Base-by-base conservation (phyloP, 2,113 vertebrate genomes). In the Petrocephalus microphthalmus region DNA sequence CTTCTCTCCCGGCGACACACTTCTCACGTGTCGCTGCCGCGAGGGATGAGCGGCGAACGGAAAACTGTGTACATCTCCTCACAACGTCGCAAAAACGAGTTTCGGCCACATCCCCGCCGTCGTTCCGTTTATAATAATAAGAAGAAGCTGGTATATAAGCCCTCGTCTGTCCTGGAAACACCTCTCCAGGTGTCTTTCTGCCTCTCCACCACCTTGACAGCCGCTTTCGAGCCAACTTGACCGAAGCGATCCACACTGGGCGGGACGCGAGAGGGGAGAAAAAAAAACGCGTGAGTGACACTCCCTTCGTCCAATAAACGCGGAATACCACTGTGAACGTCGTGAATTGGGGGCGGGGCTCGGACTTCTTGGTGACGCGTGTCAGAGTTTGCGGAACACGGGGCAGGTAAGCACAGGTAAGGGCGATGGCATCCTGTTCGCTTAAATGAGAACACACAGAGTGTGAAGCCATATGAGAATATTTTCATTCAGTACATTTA, bases 401-500 rank as follows among this genome's bases (percentile, higher is more conserved):
- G 8, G 84, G 20, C 84, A 85, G 84, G 51, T 85, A 29, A 52
- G 84, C 25, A 17, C 84, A 85, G 84, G 84, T 85, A 85, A 33
- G 51, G 33, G 25, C 1, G 5, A 19, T 0, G 15, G 84, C 0
- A 4, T 1, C 20, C 42, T 45, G 7, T 20, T 47, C n/a, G 11
- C 42, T 51, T 25, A 15, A n/a, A 49, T 13, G 20, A 51, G 20
- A 8, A 47, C 3, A 51, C 17, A 20, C 7, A 84, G 47, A 25
- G 47, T 37, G 29, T 19, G 71, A 42, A 78, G 33, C 33, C 29
- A 84, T 47, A 49, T n/a, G 17, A 51, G 8, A 13, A 84, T 51
- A 84, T 25, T 51, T 51, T n/a, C 42, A 13, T 49, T 25, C 37
- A 4, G 1, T 49, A 2, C 7, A 47, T 49, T 83, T 45, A n/a